Conservation (phyloP, 2,113 vertebrate species). For the Ptychochromis oligacanthus region DNA sequence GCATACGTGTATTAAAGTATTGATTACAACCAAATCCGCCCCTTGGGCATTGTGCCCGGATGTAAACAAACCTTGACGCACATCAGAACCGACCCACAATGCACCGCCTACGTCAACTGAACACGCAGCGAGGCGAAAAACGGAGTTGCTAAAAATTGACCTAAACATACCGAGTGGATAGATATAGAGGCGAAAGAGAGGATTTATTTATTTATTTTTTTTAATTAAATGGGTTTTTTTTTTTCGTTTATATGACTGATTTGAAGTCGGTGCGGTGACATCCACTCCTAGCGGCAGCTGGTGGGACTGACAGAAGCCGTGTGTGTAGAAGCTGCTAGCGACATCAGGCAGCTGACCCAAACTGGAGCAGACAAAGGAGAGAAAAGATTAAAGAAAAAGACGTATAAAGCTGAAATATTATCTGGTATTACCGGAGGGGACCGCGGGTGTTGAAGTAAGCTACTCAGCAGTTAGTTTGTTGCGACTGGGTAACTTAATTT, state of each 20-base stretch:
- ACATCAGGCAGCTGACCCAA: conserved; percentile 8
- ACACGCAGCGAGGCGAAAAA: conserved; percentile 5
- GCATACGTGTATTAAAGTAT: not conserved
- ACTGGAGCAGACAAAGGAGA: conserved; percentile 13
- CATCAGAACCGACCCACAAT: conserved; percentile 55
- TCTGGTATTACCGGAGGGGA: not conserved
- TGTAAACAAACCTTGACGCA: conserved; percentile 73
- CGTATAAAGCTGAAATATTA: not conserved
- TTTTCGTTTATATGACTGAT: not conserved
- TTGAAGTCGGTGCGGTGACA: not conserved
- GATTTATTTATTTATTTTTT: not conserved
- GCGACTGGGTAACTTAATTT: conserved; percentile 6
- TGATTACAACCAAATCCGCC: not conserved
- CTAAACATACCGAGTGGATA: fast-evolving
- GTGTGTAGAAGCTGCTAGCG: not conserved
- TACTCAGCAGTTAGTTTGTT: conserved; percentile 1
- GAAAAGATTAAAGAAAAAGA: not conserved
- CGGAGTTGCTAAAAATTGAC: not conserved
- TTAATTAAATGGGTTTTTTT: no score
- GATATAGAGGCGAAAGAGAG: fast-evolving
- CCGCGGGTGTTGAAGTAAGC: not conserved
- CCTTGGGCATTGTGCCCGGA: not conserved
- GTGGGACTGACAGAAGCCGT: conserved; percentile 2
- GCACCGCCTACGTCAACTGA: conserved; percentile 19
- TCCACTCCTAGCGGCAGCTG: conserved; percentile 19